A percentile compares a stretch with the other conserved stretches of the same genome.
Evolutionary conservation across 1,140 invertebrate species (phyloP).

Genomic region (Nilaparvata lugens): DNA sequence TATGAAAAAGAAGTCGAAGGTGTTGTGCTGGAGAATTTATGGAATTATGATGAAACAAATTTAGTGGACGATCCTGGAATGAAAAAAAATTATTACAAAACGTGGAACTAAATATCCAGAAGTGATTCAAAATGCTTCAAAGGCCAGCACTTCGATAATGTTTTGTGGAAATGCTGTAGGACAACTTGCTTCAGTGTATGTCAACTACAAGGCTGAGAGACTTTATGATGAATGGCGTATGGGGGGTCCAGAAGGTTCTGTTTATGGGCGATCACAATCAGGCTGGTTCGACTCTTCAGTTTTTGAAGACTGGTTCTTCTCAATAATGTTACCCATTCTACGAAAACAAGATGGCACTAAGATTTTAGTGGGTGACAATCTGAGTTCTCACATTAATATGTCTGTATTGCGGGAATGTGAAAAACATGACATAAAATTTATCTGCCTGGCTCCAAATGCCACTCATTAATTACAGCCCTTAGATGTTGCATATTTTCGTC

Average conservation of each 20-base stretch:
- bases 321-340: conserved; percentile 24
- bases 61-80: conserved; percentile 34
- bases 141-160: conserved; percentile 26
- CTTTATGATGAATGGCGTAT: conserved; percentile 33
- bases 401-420: conserved; percentile 29
- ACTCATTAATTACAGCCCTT: conserved; percentile 36
- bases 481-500: conserved; percentile 32
- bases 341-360: conserved; percentile 27
- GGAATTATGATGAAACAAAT: conserved; percentile 39
- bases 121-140: conserved; percentile 21
- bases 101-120: neutral
- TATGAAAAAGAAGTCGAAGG: conserved; percentile 26
- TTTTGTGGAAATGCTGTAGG: conserved; percentile 26
- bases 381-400: conserved; percentile 32
- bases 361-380: conserved; percentile 34
- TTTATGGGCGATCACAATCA: conserved; percentile 27
- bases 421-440: conserved; percentile 32
- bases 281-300: conserved; percentile 32
- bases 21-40: conserved; percentile 30
- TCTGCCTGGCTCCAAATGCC: conserved; percentile 34
- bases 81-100: conserved; percentile 19
- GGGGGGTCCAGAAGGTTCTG: conserved; percentile 27
- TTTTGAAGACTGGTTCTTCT: conserved; percentile 29
- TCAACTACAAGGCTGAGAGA: conserved; percentile 34
- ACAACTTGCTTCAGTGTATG: conserved; percentile 22